Base-by-base conservation (phyloP, 1,140 invertebrate genomes). In the Tetramorium simillimum region DNA sequence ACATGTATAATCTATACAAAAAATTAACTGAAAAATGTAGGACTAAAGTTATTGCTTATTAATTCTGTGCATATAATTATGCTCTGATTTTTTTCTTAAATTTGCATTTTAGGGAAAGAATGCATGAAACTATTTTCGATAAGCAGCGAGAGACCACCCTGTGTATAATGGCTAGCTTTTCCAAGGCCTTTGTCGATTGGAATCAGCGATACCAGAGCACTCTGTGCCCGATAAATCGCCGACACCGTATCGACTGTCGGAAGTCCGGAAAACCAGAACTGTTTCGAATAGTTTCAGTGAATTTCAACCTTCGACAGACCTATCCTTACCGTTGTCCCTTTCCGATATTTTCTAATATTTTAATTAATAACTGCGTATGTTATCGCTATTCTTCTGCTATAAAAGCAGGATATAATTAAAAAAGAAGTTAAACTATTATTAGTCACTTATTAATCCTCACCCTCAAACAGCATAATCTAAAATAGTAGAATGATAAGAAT, bases 141-240 rank as follows among this genome's bases (percentile, higher is more conserved):
- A 58, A 3, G 6, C 3, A 46, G 2, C n/a, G 12, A 72, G 37
- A 40, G 21, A 28, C 10, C 53, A 84, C 24, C 24, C 9, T 62
- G 7, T 49, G 33, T 21, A 18, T 53, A 46, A 69, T 49, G 14
- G 56, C 40, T 49, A 49, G 24, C 24, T 84, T 60, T 46, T 37
- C 40, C 78, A 81, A 81, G 78, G 78, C 49, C 40, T 84, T n/a
- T 56, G 67, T 73, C 56, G 80, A 84, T 60, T 4, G 53, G 53
- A 84, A 84, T 75, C 69, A 84, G 80, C 80, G 80, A 84, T 84
- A 84, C 69, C 43, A 84, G 80, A 62, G 80, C 80, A 75, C 80
- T 84, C 80, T 84, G 69, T 40, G 9, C 53, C 69, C 9, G 80
- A 84, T 84, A 84, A 84, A 84, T 84, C 80, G 53, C 69, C 80